Evolutionary conservation across 2,888 invertebrate genomes (phyloP).

Genomic region (Nycteola revayana): DNA sequence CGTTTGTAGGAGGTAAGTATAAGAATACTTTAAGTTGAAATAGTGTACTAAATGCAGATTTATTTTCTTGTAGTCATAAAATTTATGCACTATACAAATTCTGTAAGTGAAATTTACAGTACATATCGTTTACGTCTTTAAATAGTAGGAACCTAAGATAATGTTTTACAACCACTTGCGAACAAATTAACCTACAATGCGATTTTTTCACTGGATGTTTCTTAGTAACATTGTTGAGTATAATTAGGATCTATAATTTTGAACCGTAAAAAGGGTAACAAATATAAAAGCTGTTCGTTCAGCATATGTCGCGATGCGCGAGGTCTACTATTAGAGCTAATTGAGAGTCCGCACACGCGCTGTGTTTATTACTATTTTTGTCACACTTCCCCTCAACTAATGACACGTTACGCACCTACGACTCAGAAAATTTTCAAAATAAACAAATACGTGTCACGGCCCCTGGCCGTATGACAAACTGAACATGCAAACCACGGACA

Average conservation of each 20-base stretch:
- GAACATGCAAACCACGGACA: background rate
- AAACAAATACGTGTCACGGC: conserved; percentile 41
- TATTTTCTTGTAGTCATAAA: no score
- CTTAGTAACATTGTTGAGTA: conserved; percentile 7
- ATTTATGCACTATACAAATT: no score
- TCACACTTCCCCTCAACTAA: conserved; percentile 72
- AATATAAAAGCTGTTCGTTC: conserved; percentile 60
- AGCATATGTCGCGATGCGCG: conserved; percentile 63
- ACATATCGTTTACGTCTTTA: no score
- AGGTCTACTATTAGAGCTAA: conserved; percentile 66
- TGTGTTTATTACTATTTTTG: conserved; percentile 68
- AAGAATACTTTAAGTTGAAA: no score
- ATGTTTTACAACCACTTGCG: no score
- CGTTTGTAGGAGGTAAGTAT: no score
- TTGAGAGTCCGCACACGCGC: conserved; percentile 67
- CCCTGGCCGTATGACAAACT: conserved; percentile 22
- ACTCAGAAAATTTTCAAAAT: conserved; percentile 52
- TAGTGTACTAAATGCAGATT: no score
- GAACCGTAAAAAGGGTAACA: conserved; percentile 66
- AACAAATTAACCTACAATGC: conserved; percentile 20
- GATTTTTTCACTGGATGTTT: conserved; percentile 9
- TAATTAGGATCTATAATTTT: conserved; percentile 52
- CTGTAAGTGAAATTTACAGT: no score
- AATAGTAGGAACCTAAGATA: no score
- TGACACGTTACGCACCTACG: conserved; percentile 56